These are phyloP conservation scores for Chelmon rostratus DNA, from an alignment of 2,797 vertebrate species.

Conservation along the genomic window DNA sequence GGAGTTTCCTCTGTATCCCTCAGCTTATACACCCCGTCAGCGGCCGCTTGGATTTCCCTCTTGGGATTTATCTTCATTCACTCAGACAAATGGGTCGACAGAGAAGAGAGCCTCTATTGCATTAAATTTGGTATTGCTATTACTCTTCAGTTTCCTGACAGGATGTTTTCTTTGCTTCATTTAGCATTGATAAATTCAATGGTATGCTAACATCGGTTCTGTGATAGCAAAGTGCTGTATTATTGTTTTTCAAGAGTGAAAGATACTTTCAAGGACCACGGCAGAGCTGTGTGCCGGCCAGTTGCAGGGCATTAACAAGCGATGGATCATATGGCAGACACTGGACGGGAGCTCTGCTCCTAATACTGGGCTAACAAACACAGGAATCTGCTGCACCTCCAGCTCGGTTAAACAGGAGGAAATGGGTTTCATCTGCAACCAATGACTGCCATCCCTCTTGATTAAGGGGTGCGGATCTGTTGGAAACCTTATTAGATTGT, in stretches of 20 bases:
- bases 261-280: constrained; percentile 30
- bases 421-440: constrained; percentile 81
- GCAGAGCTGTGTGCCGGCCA: constrained; percentile 17
- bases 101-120: constrained; percentile 42
- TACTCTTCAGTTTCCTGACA: constrained; percentile 62
- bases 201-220: constrained; percentile 48
- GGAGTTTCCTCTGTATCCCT: constrained; percentile 66
- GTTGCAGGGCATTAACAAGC: constrained; percentile 47
- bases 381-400: constrained; percentile 66
- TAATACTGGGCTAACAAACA: constrained; percentile 74
- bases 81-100: constrained; percentile 57
- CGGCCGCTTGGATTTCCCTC: constrained; percentile 66
- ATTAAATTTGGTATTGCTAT: constrained; percentile 61
- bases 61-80: constrained; percentile 64
- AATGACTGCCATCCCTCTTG: constrained; percentile 76
- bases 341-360: constrained; percentile 39
- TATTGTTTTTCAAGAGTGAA: constrained; percentile 54
- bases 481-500: constrained; percentile 59
- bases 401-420: constrained; percentile 70
- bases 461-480: constrained; percentile 73
- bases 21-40: constrained; percentile 67
- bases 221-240: constrained; percentile 38
- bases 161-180: constrained; percentile 71
- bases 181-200: constrained; percentile 49
- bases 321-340: constrained; percentile 49